These are phyloP conservation scores for Molanna angustata DNA, from an alignment of 2,888 invertebrate species.

Conservation along the genomic window DNA sequence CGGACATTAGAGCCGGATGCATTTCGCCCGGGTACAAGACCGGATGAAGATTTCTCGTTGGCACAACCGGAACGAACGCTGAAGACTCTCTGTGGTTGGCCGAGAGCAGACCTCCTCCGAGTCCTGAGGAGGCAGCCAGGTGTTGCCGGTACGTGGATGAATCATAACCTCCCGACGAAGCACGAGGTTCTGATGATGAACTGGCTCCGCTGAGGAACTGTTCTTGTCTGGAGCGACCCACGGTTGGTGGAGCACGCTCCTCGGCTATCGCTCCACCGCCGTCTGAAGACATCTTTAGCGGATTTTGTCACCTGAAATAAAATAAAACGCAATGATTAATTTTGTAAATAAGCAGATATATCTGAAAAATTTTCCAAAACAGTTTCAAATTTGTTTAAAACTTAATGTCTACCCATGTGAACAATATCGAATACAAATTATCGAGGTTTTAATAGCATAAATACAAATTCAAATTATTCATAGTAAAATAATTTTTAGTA, in stretches of 20 bases:
- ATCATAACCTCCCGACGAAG: slow-evolving; percentile 57
- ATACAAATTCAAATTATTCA: too few relatives aligned
- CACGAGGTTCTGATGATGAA: slow-evolving; percentile 51
- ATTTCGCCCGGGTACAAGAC: slow-evolving; percentile 70
- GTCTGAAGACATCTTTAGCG: slow-evolving; percentile 47
- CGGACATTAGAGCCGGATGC: slow-evolving; percentile 62
- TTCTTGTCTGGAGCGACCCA: slow-evolving; percentile 57
- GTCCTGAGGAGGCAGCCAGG: slow-evolving; percentile 55
- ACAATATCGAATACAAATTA: too few relatives aligned
- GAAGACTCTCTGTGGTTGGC: slow-evolving; percentile 73
- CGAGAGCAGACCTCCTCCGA: slow-evolving; percentile 39
- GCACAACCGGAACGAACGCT: slow-evolving; percentile 85
- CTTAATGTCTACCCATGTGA: too few relatives aligned
- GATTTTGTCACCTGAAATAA: slow-evolving; percentile 10
- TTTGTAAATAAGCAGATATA: too few relatives aligned
- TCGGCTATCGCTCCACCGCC: slow-evolving; percentile 47
- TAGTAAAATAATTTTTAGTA: too few relatives aligned
- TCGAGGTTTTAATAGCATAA: too few relatives aligned
- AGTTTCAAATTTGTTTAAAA: too few relatives aligned
- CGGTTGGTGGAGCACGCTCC: slow-evolving; percentile 48
- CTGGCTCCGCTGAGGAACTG: slow-evolving; percentile 55
- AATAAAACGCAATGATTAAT: too few relatives aligned
- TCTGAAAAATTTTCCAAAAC: too few relatives aligned
- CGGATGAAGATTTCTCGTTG: slow-evolving; percentile 71
- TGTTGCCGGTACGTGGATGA: slow-evolving; percentile 67